Base-by-base conservation (phyloP, 2,113 vertebrate genomes). In the Zosterops borbonicus region DNA sequence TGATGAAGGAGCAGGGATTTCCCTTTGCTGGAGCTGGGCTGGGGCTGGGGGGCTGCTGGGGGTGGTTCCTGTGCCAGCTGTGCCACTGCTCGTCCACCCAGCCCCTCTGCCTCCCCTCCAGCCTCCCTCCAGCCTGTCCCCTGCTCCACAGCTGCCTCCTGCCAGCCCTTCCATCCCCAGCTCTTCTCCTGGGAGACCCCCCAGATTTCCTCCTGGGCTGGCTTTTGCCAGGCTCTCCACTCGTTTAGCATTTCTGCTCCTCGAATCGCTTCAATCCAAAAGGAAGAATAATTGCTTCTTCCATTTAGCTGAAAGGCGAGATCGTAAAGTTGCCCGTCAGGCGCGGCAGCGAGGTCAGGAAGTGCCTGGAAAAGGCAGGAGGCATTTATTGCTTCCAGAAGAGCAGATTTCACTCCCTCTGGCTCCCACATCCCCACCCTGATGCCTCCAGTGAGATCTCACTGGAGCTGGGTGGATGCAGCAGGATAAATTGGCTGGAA, bases 321-420 rank as follows among this genome's bases (percentile, higher is more conserved):
- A 86, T 81, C 88, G 67, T 91, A 94, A 96, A 95, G 92, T 94
- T 76, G 92, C 92, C 92, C 94, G 89, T 94, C 93, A 96, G 85
- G 76, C 41, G 5, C 39, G 39, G 56, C 76, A 71, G 83, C 20
- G n/a, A 90, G 93, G 92, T 95, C 88, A 44, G 86, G 69, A 93
- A 68, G 75, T 74, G 86, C 84, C 74, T 92, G 78, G 77, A 79
- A 84, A 67, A 85, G 88, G 92, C 94, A 92, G 86, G 37, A 95
- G 87, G 56, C 88, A 92, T 90, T 95, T 96, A 96, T 86, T 94
- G 86, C 92, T 96, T 87, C 90, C 92, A 94, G 94, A 91, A 90
- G 59, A 86, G 78, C 50, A 87, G 49, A 87, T 73, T 91, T 83
- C 69, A 64, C 65, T 95, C 75, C 80, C 44, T 95, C 56, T 90